Evolutionary conservation across 1,140 invertebrate species (phyloP).

Genomic region (Zophobas morio): DNA sequence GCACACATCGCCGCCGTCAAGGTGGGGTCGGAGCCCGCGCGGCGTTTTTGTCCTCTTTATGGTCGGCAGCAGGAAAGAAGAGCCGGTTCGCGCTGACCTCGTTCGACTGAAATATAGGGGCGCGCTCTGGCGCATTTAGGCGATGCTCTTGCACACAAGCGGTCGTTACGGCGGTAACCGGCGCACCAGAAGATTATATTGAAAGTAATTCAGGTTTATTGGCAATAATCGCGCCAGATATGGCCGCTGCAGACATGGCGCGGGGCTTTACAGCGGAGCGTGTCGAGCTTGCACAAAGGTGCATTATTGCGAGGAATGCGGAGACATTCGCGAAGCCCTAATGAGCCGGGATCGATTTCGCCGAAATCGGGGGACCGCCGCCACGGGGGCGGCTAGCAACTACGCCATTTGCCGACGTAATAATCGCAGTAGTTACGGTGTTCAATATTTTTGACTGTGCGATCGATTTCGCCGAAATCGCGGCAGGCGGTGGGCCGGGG

Average conservation of each 20-base stretch:
- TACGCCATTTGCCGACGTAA: too few relatives aligned
- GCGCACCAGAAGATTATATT: slow-evolving; percentile 63
- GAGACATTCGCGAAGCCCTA: slow-evolving; percentile 2
- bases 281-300: slow-evolving; percentile 37
- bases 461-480: too few relatives aligned
- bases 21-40: slow-evolving; percentile 33
- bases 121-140: slow-evolving; percentile 29
- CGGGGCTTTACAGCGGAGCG: slow-evolving; percentile 31
- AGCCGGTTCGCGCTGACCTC: slow-evolving; percentile 33
- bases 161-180: slow-evolving; percentile 42
- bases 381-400: too few relatives aligned
- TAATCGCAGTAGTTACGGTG: too few relatives aligned
- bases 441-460: too few relatives aligned
- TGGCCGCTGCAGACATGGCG: slow-evolving; percentile 63
- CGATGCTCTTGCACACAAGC: slow-evolving; percentile 62
- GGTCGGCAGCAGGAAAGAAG: slow-evolving; percentile 37
- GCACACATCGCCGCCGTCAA: slow-evolving; percentile 18
- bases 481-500: background rate
- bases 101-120: slow-evolving; percentile 41
- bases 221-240: slow-evolving; percentile 64
- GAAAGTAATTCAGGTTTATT: slow-evolving; percentile 65
- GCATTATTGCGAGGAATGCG: slow-evolving; percentile 26
- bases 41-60: slow-evolving; percentile 41
- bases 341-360: background rate
- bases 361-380: too few relatives aligned